phyloP scores from a whole-genome alignment of 92 coral and sea anemone genomes.

The Desmophyllum pertusum region DNA sequence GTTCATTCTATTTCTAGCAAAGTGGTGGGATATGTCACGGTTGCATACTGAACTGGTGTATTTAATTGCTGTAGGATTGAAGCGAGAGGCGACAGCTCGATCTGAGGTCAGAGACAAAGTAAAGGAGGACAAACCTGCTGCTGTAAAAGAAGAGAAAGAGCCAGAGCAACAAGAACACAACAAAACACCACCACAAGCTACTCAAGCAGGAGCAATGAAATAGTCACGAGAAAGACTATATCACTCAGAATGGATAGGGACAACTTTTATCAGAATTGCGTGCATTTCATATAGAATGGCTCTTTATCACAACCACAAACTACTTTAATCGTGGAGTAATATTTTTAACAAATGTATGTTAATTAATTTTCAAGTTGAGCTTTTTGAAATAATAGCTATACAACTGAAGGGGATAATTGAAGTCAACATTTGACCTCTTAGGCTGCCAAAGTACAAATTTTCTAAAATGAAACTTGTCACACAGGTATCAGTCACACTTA shows the following conservation, averaged over 20 bases:
- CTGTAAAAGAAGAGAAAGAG: constrained; percentile 18
- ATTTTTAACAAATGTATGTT: background rate
- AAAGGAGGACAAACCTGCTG: constrained; percentile 27
- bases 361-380: background rate
- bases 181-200: constrained; percentile 2
- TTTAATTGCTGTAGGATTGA: constrained; percentile 40
- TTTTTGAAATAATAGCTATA: background rate
- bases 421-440: background rate
- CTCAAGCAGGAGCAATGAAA: constrained; percentile 4
- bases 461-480: background rate
- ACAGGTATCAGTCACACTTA: background rate
- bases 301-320: background rate
- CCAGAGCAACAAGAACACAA: background rate
- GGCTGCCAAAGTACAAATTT: background rate
- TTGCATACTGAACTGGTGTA: background rate
- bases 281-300: background rate
- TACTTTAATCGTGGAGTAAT: background rate
- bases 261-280: background rate
- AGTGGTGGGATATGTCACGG: too few species aligned
- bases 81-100: constrained; percentile 62
- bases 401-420: background rate
- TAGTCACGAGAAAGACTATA: background rate
- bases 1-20: too few species aligned
- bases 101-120: constrained; percentile 44
- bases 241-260: background rate